Percentiles rank a stretch among this genome's conserved stretches.
These are phyloP conservation scores for Corythucha ciliata DNA, from an alignment of 2,888 invertebrate species.

Conservation along the genomic window DNA sequence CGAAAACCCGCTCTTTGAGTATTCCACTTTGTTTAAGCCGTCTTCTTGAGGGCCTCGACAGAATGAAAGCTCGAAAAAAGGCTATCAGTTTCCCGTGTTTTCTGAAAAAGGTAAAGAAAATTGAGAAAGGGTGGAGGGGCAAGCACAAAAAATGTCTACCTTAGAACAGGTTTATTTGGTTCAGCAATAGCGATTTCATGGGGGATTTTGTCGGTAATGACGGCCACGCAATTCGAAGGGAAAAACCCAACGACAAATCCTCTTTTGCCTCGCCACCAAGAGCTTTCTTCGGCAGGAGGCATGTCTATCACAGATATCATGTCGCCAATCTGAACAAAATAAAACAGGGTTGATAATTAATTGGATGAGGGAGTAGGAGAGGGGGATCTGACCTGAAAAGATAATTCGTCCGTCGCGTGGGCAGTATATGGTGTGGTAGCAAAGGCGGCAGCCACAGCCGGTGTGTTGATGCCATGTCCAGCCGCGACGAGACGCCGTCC, in stretches of 20 bases:
- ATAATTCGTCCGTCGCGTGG: slow-evolving; percentile 63
- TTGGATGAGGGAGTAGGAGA: too few relatives aligned
- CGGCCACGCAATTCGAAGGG: slow-evolving; percentile 88
- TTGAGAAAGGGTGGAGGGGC: neutral
- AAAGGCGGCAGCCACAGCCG: slow-evolving; percentile 95
- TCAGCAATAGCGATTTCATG: slow-evolving; percentile 48
- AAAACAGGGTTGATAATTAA: too few relatives aligned
- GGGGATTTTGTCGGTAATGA: slow-evolving; percentile 91
- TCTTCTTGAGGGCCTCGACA: slow-evolving; percentile 77
- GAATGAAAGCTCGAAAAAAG: slow-evolving; percentile 83
- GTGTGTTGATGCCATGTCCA: slow-evolving; percentile 91
- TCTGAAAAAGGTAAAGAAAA: slow-evolving; percentile 42
- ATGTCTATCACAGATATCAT: slow-evolving; percentile 99
- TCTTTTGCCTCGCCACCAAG: slow-evolving; percentile 97
- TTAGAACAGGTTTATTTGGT: slow-evolving; percentile 36
- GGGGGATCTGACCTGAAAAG: slow-evolving; percentile 54
- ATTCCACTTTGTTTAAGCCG: slow-evolving; percentile 91
- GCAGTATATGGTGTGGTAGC: slow-evolving; percentile 80
- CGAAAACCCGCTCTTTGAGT: slow-evolving; percentile 89
- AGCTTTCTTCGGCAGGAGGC: slow-evolving; percentile 87
- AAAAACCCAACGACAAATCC: slow-evolving; percentile 96
- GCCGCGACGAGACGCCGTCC: slow-evolving; percentile 77
- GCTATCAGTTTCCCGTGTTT: slow-evolving; percentile 94
- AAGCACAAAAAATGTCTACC: slow-evolving; percentile 30
- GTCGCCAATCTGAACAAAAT: slow-evolving; percentile 76